Evolutionary conservation across 2,113 vertebrate genomes (phyloP), one percentile per base, ranked within the genome.

Genomic region (Bungarus multicinctus): DNA sequence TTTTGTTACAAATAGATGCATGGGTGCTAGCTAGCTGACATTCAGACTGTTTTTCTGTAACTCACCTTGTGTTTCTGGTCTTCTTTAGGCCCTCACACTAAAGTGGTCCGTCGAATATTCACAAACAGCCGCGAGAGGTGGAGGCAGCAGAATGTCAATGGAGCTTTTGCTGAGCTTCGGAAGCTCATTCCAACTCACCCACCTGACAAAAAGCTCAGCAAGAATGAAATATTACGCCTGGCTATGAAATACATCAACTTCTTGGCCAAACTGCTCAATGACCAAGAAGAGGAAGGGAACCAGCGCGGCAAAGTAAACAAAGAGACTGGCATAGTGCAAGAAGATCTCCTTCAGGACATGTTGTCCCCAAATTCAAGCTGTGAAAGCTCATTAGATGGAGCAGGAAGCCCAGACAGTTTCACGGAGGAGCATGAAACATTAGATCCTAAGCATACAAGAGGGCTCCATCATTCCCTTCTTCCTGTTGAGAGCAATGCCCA

Each of bases 191-290:
- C 99, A 89, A 99, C 99, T 0, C 99, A 99, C 91, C 99, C 99
- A 0, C 98, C 99, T 0, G 99, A 99, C 97, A 99, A 99, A 95
- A 99, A 99, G 94, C 98, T 99, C 90, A 99, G 99, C 98, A 99
- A 99, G 97, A 99, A 99, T 0, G 99, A 99, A 97, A 99, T 99
- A 92, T 96, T 99, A 92, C 98, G 99, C 90, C 98, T 99, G 86
- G 99, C 99, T 30, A 99, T 99, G 99, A 99, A 99, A 96, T 99
- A 99, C 96, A 99, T 99, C 96, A 99, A 99, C 96, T 99, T 99
- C 97, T 97, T 99, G 94, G 99, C 99, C 97, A 99, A 99, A 96
- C 98, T 99, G 93, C 98, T 99, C 89, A 98, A 98, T 7, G 99
- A 99, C 96, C 99, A 99, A 96, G 99, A 99, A 53, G 98, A 99